Conservation (phyloP, 37 sponge, comb jelly and placozoan species). For the Ianthella basta region DNA sequence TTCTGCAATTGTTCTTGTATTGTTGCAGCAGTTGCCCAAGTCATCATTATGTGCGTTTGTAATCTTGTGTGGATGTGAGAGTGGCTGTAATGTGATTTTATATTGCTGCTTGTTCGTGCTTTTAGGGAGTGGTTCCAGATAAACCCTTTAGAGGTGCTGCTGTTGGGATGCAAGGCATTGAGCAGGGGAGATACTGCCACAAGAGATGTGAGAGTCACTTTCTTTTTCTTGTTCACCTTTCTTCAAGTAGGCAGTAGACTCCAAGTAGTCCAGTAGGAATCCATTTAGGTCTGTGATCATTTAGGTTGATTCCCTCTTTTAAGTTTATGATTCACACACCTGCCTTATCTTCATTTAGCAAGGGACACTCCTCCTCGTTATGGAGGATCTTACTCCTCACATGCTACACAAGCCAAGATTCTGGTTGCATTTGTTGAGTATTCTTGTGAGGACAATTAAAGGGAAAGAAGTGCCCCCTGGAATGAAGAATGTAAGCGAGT, state of each 20-base stretch:
- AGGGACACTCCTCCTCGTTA: constrained; percentile 67
- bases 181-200: constrained; percentile 1
- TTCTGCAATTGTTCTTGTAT: too few species aligned
- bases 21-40: too few species aligned
- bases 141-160: constrained; percentile 82
- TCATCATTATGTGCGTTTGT: background rate
- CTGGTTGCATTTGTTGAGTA: constrained; percentile 55
- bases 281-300: too few species aligned
- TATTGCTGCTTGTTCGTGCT: background rate
- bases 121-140: constrained; percentile 89
- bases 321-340: background rate
- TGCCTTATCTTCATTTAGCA: constrained; percentile 31
- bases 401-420: constrained; percentile 55
- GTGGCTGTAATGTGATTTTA: background rate
- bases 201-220: constrained; percentile 63
- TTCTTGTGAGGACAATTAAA: constrained; percentile 30
- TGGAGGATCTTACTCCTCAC: constrained; percentile 43
- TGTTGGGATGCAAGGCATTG: constrained; percentile 67
- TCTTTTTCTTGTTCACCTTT: background rate
- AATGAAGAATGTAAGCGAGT: background rate
- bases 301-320: too few species aligned
- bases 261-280: too few species aligned
- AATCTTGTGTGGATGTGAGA: background rate
- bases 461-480: constrained; percentile 23
- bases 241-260: background rate